These are phyloP conservation scores for Myiotriccus ornatus DNA, from an alignment of 2,797 vertebrate species.

Conservation along the genomic window DNA sequence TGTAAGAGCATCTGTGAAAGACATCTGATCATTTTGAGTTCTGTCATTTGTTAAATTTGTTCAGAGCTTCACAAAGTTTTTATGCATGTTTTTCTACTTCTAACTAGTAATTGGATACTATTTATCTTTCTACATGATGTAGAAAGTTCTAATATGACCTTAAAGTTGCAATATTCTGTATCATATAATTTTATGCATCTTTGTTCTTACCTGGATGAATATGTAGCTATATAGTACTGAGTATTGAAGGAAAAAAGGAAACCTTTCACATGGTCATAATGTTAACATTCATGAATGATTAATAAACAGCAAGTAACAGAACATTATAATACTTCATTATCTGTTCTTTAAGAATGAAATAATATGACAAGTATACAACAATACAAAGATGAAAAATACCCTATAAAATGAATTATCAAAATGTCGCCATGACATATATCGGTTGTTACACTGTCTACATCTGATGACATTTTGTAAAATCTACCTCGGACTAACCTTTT, in stretches of 20 bases:
- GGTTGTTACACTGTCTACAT: background rate
- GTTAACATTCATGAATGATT: background rate
- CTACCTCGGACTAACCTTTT: background rate
- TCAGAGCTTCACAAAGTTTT: background rate
- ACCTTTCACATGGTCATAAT: background rate
- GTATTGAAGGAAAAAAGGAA: background rate
- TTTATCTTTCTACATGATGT: background rate
- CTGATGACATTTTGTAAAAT: background rate
- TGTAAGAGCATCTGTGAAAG: background rate
- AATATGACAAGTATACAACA: background rate
- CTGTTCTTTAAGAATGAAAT: background rate
- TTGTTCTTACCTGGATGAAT: background rate
- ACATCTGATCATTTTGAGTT: background rate
- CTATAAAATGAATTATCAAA: background rate
- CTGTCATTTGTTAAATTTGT: background rate
- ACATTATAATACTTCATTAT: background rate
- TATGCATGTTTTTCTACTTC: background rate
- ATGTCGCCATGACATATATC: background rate
- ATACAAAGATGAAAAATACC: background rate
- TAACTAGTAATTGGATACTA: background rate
- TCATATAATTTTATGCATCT: background rate
- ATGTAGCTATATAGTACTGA: background rate
- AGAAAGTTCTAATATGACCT: background rate
- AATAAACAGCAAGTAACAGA: background rate
- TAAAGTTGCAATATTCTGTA: background rate